Base-by-base conservation (phyloP, 2,888 invertebrate genomes). In the Agonopterix arenella region DNA sequence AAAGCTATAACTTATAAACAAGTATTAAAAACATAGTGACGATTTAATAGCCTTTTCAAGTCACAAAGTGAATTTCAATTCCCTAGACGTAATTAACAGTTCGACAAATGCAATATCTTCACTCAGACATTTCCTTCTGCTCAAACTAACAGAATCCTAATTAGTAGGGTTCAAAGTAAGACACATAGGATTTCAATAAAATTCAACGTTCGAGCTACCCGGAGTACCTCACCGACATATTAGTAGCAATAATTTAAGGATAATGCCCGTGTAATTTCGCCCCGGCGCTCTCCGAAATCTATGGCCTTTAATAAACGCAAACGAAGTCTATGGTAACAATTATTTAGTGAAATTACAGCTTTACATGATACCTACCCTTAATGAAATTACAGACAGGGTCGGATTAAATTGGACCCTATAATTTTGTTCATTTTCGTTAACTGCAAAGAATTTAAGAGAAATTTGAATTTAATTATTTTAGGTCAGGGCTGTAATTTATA, bases 301-400 rank as follows among this genome's bases (percentile, higher is more conserved):
- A 86, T 84, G 81, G 84, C 70, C 78, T 80, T 83, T 85, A 88
- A 88, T 88, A 85, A 88, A 83, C 78, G 84, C 64, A 74, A 79
- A 81, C 77, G 69, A 74, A 77, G 73, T 76, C 76, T 75, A 77
- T 74, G 49, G 46, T 44, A 38, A 81, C 81, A 83, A 85, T 85
- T 84, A 84, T 82, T 85, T 81, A 78, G 79, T 76, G 62, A 79
- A 81, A 85, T 85, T 84, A 80, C 79, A 73, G 74, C 70, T 75
- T 73, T 73, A 79, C 77, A 79, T 77, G 80, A 76, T 73, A 70
- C 68, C 70, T 7, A 28, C 67, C 70, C 67, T 74, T 79, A 81
- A 82, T 83, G 72, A 78, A 80, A 84, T 79, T 75, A 74, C 77
- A 74, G 77, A 76, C 73, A 69, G 64, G 62, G 66, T 18, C 62